These are phyloP conservation scores for Calidris pygmaea DNA, from an alignment of 2,113 vertebrate genomes.

Conservation along the genomic window DNA sequence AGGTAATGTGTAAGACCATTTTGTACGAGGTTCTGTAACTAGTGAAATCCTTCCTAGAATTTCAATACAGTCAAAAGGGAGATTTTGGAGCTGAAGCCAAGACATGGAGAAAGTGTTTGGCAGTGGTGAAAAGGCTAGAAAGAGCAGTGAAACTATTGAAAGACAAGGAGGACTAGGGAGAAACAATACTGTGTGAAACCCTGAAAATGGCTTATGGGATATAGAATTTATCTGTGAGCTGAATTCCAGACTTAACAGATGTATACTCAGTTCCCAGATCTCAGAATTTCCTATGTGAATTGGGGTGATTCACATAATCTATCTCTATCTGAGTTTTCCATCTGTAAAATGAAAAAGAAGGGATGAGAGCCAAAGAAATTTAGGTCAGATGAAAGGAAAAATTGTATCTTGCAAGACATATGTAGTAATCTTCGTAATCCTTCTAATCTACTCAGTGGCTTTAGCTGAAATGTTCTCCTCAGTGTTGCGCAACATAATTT, in stretches of 20 bases:
- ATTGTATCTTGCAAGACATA: neutral
- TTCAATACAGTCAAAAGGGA: neutral
- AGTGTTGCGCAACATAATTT: neutral
- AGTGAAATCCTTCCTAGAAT: neutral
- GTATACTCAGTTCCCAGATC: neutral
- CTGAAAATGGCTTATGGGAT: neutral
- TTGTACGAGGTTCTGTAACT: neutral
- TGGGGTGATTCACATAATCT: neutral
- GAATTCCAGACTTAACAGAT: neutral
- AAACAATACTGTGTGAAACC: neutral
- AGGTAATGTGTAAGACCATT: neutral
- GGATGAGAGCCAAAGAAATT: neutral
- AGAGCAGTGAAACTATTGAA: neutral
- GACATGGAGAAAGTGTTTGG: neutral
- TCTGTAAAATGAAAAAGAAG: conserved; percentile 1
- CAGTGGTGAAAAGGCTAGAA: neutral
- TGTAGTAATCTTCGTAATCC: conserved; percentile 23
- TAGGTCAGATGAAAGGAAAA: conserved; percentile 17
- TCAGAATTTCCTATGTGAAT: neutral
- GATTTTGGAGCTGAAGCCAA: neutral
- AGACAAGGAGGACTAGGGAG: neutral
- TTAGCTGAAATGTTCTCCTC: neutral
- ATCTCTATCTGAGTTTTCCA: neutral
- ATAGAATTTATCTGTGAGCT: neutral
- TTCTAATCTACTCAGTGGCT: conserved; percentile 8